These are phyloP conservation scores for Ganaspis brasiliensis DNA, from an alignment of 2,888 invertebrate genomes.

Conservation along the genomic window DNA sequence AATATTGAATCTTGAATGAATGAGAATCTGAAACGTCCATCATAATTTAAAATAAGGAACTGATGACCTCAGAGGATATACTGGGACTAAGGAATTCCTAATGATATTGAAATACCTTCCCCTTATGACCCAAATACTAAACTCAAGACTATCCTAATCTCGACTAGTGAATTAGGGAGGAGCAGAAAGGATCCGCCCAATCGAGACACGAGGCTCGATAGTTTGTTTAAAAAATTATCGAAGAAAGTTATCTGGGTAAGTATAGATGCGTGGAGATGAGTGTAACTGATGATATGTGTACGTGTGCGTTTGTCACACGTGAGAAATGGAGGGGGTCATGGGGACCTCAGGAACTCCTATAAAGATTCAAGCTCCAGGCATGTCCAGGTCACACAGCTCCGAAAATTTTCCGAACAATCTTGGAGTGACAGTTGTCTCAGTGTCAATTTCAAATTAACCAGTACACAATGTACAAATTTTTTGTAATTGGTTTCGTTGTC, in stretches of 20 bases:
- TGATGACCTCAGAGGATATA: slow-evolving; percentile 2
- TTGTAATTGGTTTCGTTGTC: slow-evolving; percentile 73
- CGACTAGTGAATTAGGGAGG: slow-evolving; percentile 43
- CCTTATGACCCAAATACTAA: slow-evolving; percentile 54
- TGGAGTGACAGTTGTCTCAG: slow-evolving; percentile 24
- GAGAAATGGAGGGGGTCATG: slow-evolving; percentile 68
- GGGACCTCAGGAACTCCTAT: slow-evolving; percentile 73
- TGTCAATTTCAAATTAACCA: slow-evolving; percentile 32
- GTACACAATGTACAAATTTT: slow-evolving; percentile 80
- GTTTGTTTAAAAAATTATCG: slow-evolving; percentile 80
- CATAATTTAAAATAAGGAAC: slow-evolving; percentile 2
- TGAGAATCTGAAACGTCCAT: background rate
- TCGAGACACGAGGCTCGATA: slow-evolving; percentile 44
- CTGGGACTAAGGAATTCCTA: slow-evolving; percentile 4
- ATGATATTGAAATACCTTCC: slow-evolving; percentile 48
- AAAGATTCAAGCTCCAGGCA: slow-evolving; percentile 77
- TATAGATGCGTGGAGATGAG: slow-evolving; percentile 54
- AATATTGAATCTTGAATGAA: background rate
- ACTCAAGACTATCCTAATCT: slow-evolving; percentile 56
- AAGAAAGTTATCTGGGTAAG: slow-evolving; percentile 75
- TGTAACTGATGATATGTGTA: slow-evolving; percentile 44
- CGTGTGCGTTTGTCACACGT: slow-evolving; percentile 62
- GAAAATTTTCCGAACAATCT: slow-evolving; percentile 76
- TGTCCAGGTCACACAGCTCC: slow-evolving; percentile 78
- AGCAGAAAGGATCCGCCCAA: slow-evolving; percentile 60